phyloP scores from a whole-genome alignment of 2,888 invertebrate genomes.

The Cartodere bifasciata region DNA sequence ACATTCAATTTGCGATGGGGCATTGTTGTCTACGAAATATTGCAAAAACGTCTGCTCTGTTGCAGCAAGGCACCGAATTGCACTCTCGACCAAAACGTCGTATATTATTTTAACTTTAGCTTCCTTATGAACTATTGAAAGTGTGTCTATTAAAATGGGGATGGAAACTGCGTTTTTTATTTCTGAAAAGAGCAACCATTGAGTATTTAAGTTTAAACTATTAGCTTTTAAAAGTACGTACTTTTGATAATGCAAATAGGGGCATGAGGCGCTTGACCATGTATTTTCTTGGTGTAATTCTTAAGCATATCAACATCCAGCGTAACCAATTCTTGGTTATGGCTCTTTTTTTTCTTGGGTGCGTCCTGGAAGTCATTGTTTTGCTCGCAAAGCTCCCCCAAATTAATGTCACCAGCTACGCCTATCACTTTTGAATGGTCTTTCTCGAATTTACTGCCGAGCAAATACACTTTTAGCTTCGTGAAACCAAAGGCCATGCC shows the following conservation, averaged over 20 bases:
- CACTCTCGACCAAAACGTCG: conserved; percentile 60
- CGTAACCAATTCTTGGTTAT: conserved; percentile 33
- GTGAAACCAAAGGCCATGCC: conserved; percentile 49
- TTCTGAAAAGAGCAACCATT: conserved; percentile 21
- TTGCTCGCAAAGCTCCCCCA: conserved; percentile 42
- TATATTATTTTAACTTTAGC: conserved; percentile 53
- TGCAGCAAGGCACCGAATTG: conserved; percentile 54
- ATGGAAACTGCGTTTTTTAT: conserved; percentile 41
- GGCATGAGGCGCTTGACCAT: conserved; percentile 35
- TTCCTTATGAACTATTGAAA: conserved; percentile 56
- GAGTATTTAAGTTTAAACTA: not conserved
- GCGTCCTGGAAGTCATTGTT: too few relatives aligned
- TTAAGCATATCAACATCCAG: conserved; percentile 47
- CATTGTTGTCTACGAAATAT: conserved; percentile 33
- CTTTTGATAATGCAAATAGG: conserved; percentile 52
- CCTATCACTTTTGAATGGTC: conserved; percentile 36
- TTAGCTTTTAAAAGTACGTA: conserved; percentile 30
- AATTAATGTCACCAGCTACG: conserved; percentile 38
- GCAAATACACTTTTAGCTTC: conserved; percentile 50
- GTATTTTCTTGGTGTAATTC: conserved; percentile 45
- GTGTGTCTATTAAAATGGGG: conserved; percentile 53
- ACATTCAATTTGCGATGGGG: conserved; percentile 43
- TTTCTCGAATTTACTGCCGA: conserved; percentile 47
- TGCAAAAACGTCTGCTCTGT: conserved; percentile 50
- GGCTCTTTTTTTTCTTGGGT: conserved; percentile 27